These are phyloP conservation scores for Astyanax mexicanus DNA, from an alignment of 2,797 vertebrate species.

Conservation along the genomic window DNA sequence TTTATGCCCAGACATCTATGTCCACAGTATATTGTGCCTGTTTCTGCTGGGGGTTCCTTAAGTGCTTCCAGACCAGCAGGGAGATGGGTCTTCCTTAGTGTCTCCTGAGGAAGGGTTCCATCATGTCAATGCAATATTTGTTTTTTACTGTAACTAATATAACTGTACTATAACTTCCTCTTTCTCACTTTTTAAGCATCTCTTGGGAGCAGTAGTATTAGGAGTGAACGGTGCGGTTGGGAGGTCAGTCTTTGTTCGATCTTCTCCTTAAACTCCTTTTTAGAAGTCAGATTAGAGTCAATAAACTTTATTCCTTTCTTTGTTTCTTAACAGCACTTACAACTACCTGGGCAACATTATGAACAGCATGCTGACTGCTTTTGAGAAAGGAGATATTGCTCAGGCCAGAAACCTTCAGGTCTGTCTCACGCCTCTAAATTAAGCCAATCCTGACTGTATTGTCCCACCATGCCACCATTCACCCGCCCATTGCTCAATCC, in stretches of 20 bases:
- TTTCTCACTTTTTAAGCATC: conserved; percentile 69
- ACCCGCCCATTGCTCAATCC: too few relatives aligned
- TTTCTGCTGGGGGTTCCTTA: too few relatives aligned
- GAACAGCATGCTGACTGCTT: conserved; percentile 83
- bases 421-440: conserved; percentile 27
- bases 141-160: neutral
- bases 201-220: conserved; percentile 73
- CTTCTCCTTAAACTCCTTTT: too few relatives aligned
- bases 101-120: too few relatives aligned
- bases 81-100: too few relatives aligned
- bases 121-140: too few relatives aligned
- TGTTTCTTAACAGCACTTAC: conserved; percentile 82
- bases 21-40: too few relatives aligned
- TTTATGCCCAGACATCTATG: too few relatives aligned
- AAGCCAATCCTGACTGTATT: too few relatives aligned
- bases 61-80: too few relatives aligned
- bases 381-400: conserved; percentile 76
- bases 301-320: neutral
- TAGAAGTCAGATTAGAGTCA: too few relatives aligned
- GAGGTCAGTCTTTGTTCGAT: conserved; percentile 72
- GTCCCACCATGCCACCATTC: too few relatives aligned
- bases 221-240: conserved; percentile 79
- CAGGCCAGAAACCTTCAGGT: conserved; percentile 87
- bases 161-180: neutral
- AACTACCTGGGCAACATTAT: conserved; percentile 86